Evolutionary conservation across 2,113 vertebrate species (phyloP), one percentile per base, ranked within the genome.

Genomic region (Dendrocopos noguchii): DNA sequence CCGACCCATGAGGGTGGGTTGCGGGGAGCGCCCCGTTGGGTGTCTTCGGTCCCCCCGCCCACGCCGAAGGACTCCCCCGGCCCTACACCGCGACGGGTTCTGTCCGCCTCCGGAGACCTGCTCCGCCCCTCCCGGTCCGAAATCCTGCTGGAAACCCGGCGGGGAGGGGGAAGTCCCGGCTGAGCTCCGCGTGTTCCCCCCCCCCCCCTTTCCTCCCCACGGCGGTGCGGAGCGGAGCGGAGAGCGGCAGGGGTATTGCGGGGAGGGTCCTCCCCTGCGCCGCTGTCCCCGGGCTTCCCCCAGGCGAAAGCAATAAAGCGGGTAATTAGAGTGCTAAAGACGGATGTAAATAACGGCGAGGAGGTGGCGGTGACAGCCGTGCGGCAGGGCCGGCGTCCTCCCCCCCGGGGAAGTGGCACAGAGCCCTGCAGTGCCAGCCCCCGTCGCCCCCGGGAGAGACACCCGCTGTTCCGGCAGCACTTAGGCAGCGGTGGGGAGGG

Each of bases 301-400:
- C 98, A 96, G 99, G 99, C 99, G 96, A 99, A 99, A 99, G 99
- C 98, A 99, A 99, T 99, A 99, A 99, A 98, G 98, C 97, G 98
- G 98, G 98, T 99, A 99, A 99, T 99, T 99, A 99, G 98, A 98
- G 98, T 99, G 98, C 99, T 99, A 99, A 99, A 99, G 99, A 99
- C 98, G 99, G 98, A 99, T 99, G 99, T 99, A 99, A 99, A 99
- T 99, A 99, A 99, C 98, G 97, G 98, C 98, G 99, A 99, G 98
- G 98, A 99, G 98, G 98, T 98, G 98, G 98, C 98, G 98, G 97
- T 99, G 99, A 99, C 98, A 98, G 98, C 98, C 98, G 98, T 98
- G 98, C 98, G 97, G 97, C 97, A 94, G 97, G 98, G 98, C 98
- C 98, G 97, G 97, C 97, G 97, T 97, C 21, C 47, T 50, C 98